Base-by-base conservation (phyloP, 2,113 vertebrate species). In the Eudyptes chrysolophus region DNA sequence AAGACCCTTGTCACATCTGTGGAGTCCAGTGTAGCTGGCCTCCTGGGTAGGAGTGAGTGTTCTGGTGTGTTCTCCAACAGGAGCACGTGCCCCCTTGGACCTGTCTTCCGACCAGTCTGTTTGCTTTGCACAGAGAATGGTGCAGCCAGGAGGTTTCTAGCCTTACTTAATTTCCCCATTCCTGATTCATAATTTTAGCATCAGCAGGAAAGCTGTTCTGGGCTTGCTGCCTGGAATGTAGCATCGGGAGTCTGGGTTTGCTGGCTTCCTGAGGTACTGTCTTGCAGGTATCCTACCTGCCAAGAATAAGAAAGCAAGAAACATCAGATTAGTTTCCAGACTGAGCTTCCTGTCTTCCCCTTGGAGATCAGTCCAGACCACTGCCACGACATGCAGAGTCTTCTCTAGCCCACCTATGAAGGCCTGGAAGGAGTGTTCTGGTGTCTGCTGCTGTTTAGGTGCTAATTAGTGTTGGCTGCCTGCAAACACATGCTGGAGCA, bases 221-320 rank as follows among this genome's bases (percentile, higher is more conserved):
- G 97, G 96, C 96, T 75, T 10, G 1, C 87, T 95, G 96, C 95
- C 96, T 84, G 69, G 86, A 94, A 54, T 0, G 8, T 36, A 10
- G 26, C 83, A 25, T 55, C 16, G 3, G 77, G 84, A 86, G 71
- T 26, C 90, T 92, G 89, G 62, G 91, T 65, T 83, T 69, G 66
- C 84, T 96, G 94, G 89, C 81, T 1, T 88, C 89, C 87, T 49
- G 52, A 69, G 44, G 36, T 44, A 24, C 91, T 60, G 30, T 70
- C 74, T 90, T 75, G 24, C 92, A 95, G 96, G 96, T 97, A 25
- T 52, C 77, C 83, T 79, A 95, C 92, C 86, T 96, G 95, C 96
- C 97, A 97, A 96, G 81, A 95, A 95, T 70, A 97, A 97, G 93
- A 96, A 89, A 94, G 75, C 58, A 82, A 77, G 74, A 92, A 85